Percentiles rank a stretch among this genome's conserved stretches.
phyloP scores from a whole-genome alignment of 2,797 vertebrate genomes.

The Nannoperca australis region DNA sequence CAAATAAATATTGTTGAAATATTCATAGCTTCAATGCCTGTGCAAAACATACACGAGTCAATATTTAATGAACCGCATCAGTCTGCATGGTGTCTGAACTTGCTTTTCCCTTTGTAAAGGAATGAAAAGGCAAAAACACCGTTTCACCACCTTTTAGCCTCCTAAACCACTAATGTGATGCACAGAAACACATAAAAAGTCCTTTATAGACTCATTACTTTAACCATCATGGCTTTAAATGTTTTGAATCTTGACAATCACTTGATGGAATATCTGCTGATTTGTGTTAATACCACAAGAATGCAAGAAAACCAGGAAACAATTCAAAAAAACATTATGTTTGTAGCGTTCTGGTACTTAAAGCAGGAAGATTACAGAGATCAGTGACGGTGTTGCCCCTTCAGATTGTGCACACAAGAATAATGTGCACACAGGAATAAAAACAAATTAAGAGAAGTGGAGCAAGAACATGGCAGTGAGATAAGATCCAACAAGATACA shows the following conservation, averaged over 20 bases:
- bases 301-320: slow-evolving; percentile 26
- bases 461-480: slow-evolving; percentile 39
- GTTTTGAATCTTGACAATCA: neutral
- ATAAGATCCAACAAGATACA: slow-evolving; percentile 50
- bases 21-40: neutral
- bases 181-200: neutral
- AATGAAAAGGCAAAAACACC: neutral
- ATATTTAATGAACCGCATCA: neutral
- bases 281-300: neutral
- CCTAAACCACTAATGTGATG: neutral
- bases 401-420: slow-evolving; percentile 35
- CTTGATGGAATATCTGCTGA: neutral
- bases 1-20: neutral
- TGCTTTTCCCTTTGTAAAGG: neutral
- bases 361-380: slow-evolving; percentile 15
- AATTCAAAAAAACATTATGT: neutral
- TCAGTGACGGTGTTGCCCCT: slow-evolving; percentile 22
- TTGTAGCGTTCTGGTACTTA: slow-evolving; percentile 15
- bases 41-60: neutral
- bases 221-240: neutral
- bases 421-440: slow-evolving; percentile 38
- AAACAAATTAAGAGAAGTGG: slow-evolving; percentile 46
- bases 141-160: neutral
- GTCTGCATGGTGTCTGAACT: neutral
- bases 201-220: neutral